Evolutionary conservation across 1,140 invertebrate species (phyloP), one percentile per base, ranked within the genome.

Genomic region (Tetranychus urticae): DNA sequence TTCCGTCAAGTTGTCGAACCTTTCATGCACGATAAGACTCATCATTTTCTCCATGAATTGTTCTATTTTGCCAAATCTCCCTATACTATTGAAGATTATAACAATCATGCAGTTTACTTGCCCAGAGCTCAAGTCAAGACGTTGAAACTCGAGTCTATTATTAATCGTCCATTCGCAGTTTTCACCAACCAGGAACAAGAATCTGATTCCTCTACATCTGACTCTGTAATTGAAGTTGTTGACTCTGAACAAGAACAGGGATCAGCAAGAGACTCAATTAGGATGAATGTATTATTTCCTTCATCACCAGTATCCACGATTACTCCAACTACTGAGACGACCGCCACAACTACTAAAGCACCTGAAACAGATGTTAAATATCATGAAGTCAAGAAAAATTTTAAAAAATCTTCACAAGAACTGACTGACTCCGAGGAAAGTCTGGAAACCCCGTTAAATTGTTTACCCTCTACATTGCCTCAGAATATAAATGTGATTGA

Each of bases 11-110:
- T 71, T 39, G 64, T 78, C 12, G 66, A 67, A 35, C 72, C 73
- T n/a, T 72, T 72, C 60, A 61, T 74, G 59, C 70, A 69, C 10
- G 58, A 66, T 6, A 62, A 70, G 47, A 74, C 75, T 14, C 62
- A 68, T 23, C 86, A 90, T 70, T 94, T 96, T 72, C 77, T 88
- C 46, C 87, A 92, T 67, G 90, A 96, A 70, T 78, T 94, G 62
- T 81, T 82, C 64, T 81, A 80, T 70, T 96, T 86, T 76, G 86
- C 88, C 47, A 78, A 80, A 36, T 86, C 84, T 8, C 84, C 85
- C 0, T 86, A 82, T 70, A 86, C 88, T 67, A 80, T 92, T 77
- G 74, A 81, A 56, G 82, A 81, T 2, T 78, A 76, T 67, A 76
- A 77, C 64, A 60, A 66, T 35, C 65, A 71, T 60, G 71, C 70